Percentiles rank a stretch among this genome's conserved stretches.
Evolutionary conservation across 2,113 vertebrate species (phyloP).

Genomic region (Tachysurus vachellii): DNA sequence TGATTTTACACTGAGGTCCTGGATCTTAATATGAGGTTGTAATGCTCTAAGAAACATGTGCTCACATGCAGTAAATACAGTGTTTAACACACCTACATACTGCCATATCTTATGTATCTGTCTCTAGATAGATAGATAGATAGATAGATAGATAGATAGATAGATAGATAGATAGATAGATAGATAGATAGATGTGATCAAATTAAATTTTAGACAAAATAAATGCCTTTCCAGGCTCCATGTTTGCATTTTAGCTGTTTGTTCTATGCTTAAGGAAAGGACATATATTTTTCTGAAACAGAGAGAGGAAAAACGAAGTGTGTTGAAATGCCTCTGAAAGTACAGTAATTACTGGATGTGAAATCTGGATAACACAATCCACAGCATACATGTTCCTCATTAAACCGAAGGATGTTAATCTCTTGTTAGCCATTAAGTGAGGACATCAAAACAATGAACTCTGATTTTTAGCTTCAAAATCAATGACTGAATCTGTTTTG

Average conservation of each 20-base stretch:
- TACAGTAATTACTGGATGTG: slow-evolving; percentile 50
- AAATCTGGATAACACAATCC: slow-evolving; percentile 48
- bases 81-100: slow-evolving; percentile 31
- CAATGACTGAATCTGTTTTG: slow-evolving; percentile 32
- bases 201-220: slow-evolving; percentile 69
- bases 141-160: slow-evolving; percentile 30
- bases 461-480: slow-evolving; percentile 61
- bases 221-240: slow-evolving; percentile 57
- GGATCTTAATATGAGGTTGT: slow-evolving; percentile 45
- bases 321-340: slow-evolving; percentile 42
- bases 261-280: slow-evolving; percentile 52
- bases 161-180: slow-evolving; percentile 33
- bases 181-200: slow-evolving; percentile 53
- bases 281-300: slow-evolving; percentile 50
- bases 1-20: slow-evolving; percentile 7
- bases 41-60: slow-evolving; percentile 62
- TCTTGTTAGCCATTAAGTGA: slow-evolving; percentile 58
- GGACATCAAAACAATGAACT: slow-evolving; percentile 64
- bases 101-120: slow-evolving; percentile 46
- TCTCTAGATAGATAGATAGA: slow-evolving; percentile 30
- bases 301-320: neutral
- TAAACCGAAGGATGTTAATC: slow-evolving; percentile 55
- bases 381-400: slow-evolving; percentile 43
- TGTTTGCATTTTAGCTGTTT: slow-evolving; percentile 64
- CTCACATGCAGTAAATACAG: slow-evolving; percentile 62